These are phyloP conservation scores for Hemicordylus capensis DNA, from an alignment of 2,113 vertebrate genomes.

Conservation along the genomic window DNA sequence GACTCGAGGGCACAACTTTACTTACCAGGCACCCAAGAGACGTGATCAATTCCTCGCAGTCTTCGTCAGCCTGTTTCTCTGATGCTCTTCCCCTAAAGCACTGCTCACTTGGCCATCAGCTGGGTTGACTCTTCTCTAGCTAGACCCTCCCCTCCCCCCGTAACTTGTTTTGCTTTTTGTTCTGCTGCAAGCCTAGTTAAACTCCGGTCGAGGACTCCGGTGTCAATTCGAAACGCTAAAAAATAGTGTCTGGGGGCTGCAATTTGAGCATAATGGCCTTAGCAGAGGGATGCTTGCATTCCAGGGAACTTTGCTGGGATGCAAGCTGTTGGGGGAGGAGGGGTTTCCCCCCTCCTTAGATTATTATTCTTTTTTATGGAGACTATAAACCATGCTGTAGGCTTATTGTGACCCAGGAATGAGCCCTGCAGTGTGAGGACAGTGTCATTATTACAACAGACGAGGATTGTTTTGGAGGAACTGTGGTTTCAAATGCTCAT, in stretches of 20 bases:
- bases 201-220: background rate
- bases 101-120: background rate
- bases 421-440: background rate
- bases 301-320: background rate
- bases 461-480: constrained; percentile 1
- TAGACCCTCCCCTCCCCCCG: background rate
- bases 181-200: background rate
- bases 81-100: background rate
- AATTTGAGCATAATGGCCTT: constrained; percentile 17
- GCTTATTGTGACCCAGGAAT: constrained; percentile 24
- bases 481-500: background rate
- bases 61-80: background rate
- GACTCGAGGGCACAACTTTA: no score
- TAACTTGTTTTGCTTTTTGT: background rate
- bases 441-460: background rate
- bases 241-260: background rate
- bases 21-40: no score
- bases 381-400: background rate
- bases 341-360: constrained; percentile 20
- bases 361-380: background rate
- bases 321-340: constrained; percentile 22
- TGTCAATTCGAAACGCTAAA: constrained; percentile 3
- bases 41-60: background rate
- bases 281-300: background rate
- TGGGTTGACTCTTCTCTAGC: background rate